Evolutionary conservation across 2,888 invertebrate genomes (phyloP).

Genomic region (Xestia sexstrigata): DNA sequence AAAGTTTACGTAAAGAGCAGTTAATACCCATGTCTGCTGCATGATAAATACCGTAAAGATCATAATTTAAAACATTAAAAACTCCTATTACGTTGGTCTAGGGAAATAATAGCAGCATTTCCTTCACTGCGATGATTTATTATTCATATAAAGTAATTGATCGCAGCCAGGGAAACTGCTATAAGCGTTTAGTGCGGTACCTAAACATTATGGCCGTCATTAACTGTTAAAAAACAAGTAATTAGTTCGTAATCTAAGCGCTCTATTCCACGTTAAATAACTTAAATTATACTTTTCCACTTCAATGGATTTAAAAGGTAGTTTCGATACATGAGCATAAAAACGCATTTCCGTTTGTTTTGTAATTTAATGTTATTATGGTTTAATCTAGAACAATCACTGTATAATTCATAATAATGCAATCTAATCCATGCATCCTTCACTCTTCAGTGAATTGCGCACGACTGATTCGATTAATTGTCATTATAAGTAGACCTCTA

Average conservation of each 20-base stretch:
- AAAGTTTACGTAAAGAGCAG: background rate
- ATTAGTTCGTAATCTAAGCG: conserved; percentile 25
- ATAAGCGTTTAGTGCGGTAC: conserved; percentile 3
- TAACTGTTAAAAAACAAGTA: conserved; percentile 26
- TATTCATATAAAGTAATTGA: conserved; percentile 5
- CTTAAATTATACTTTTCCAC: conserved; percentile 18
- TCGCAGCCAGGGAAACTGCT: background rate
- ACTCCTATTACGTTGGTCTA: background rate
- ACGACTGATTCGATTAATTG: conserved; percentile 24
- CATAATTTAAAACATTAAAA: background rate
- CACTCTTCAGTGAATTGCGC: background rate
- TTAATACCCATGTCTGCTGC: background rate
- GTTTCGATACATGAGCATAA: conserved; percentile 18
- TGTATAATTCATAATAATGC: background rate
- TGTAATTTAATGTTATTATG: conserved; percentile 26
- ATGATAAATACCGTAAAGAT: background rate
- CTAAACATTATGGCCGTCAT: conserved; percentile 17
- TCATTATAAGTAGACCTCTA: background rate
- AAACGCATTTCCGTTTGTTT: conserved; percentile 43
- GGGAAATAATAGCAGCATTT: conserved; percentile 10
- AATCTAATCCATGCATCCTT: background rate
- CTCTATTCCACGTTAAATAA: conserved; percentile 2
- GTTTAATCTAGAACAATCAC: conserved; percentile 1
- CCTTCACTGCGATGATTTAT: background rate
- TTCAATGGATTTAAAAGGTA: conserved; percentile 15